Evolutionary conservation across 1,140 invertebrate genomes (phyloP), one percentile per base, ranked within the genome.

Genomic region (Pogonomyrmex barbatus): DNA sequence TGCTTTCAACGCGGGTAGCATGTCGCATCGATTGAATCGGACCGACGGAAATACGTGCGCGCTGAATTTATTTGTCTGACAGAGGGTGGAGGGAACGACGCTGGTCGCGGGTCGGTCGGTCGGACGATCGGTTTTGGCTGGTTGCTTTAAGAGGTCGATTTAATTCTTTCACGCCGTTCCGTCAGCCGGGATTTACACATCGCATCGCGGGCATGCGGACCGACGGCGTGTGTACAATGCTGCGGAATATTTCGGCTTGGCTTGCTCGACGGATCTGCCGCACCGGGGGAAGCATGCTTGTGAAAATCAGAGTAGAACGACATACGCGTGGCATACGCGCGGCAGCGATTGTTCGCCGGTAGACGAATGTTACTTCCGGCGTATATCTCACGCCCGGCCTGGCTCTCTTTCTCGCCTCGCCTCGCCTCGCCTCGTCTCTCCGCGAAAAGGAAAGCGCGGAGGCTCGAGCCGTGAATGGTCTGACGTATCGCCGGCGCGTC

Each of bases 401-500:
- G 79, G 42, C 79, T 60, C 47, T 60, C 52, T n/a, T 45, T 63
- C 52, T 75, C 54, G 42, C 45, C 50, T 12, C 33, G 30, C 50
- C 33, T 36, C 60, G 42, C 42, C 60, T 42, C 17, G 10, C 42
- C 42, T 8, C 58, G 36, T 24, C 60, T 67, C 88, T 70, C 52
- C 86, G 88, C 89, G 88, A 89, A 91, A 90, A 76, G 87, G 78
- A 85, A 89, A 88, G 70, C 79, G 79, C 79, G 79, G 54, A 90
- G 89, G 86, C 86, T 60, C 87, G 88, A 88, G 81, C 82, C 88
- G 90, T 92, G 93, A 94, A 94, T 94, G 93, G 93, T 86, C 92
- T 94, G 94, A 95, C 94, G 93, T 95, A 95, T 94, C 92, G 92
- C 89, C 89, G 91, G 88, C 93, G 92, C 93, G 93, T 93, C 94